A percentile compares a stretch with the other conserved stretches of the same genome.
These are phyloP conservation scores for Heteromurus nitidus DNA, from an alignment of 2,888 invertebrate species.

Conservation along the genomic window DNA sequence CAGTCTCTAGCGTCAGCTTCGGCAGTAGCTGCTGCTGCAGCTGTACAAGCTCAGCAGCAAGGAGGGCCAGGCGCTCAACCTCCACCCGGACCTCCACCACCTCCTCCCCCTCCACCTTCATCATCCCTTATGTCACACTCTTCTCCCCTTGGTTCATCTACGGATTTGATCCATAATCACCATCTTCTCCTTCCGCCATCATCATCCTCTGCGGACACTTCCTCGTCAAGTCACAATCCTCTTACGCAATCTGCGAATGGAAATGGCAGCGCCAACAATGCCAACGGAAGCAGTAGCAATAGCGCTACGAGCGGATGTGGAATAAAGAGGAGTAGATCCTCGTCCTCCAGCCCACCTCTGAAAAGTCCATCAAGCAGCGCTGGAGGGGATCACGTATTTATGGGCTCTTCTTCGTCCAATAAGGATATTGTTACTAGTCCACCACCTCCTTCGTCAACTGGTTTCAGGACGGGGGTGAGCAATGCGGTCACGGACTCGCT, in stretches of 20 bases:
- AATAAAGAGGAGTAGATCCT: conserved; percentile 52
- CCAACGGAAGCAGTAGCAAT: conserved; percentile 6
- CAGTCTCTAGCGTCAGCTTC: conserved; percentile 69
- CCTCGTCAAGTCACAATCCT: conserved; percentile 28
- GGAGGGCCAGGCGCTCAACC: conserved; percentile 42
- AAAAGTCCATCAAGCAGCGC: conserved; percentile 66
- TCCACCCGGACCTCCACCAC: conserved; percentile 49
- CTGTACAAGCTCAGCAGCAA: conserved; percentile 52
- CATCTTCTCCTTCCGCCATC: conserved; percentile 47
- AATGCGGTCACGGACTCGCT: conserved; percentile 34
- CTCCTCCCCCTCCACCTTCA: conserved; percentile 45
- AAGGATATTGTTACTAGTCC: conserved; percentile 37
- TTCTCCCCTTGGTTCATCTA: conserved; percentile 40
- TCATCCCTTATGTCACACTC: conserved; percentile 32
- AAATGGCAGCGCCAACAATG: neutral
- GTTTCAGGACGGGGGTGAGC: conserved; percentile 13
- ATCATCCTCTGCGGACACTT: conserved; percentile 19
- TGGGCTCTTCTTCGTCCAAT: conserved; percentile 19
- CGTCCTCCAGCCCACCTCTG: conserved; percentile 67
- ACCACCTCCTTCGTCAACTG: conserved; percentile 42
- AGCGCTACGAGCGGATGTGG: conserved; percentile 13
- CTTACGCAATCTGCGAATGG: conserved; percentile 28
- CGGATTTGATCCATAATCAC: conserved; percentile 53
- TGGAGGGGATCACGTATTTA: conserved; percentile 13
- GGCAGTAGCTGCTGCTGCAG: conserved; percentile 55